Evolutionary conservation across 2,113 vertebrate species (phyloP), one percentile per base, ranked within the genome.

Genomic region (Redunca redunca): DNA sequence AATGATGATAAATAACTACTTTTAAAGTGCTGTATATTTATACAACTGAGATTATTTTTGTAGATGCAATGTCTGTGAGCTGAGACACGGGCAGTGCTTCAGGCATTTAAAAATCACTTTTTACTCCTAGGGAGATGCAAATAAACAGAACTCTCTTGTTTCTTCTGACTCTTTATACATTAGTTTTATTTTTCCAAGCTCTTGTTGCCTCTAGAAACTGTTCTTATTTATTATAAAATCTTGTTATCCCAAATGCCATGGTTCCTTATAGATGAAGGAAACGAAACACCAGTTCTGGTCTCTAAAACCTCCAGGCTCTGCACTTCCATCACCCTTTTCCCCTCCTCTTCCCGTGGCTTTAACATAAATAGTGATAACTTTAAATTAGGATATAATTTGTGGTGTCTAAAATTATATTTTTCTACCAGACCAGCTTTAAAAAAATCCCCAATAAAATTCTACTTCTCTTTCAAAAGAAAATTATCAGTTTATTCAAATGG

Each of bases 151-250:
- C 96, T 90, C 53, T 98, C 81, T 95, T 83, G 16, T 97, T 94
- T 97, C 46, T 57, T 95, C 52, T 90, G 91, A 88, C 80, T 97
- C 92, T 97, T 92, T 91, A 95, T 57, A 95, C 25, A 67, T 83
- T 84, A 96, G 94, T 97, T 96, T n/a, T 97, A 50, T 98, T 98
- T 98, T 98, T 95, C 93, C 98, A 98, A 98, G 97, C 88, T 97
- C 71, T 55, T 97, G 74, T 96, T 90, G 95, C 97, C 93, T 97
- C 81, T 98, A 95, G 86, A 88, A 98, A 96, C 28, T 97, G 89
- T 97, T 94, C 91, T 97, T 99, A 99, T 99, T 99, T 99, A 99
- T 99, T 99, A 97, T 98, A 97, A 98, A 96, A 88, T 97, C 36
- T 93, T 98, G 96, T 97, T 98, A 90, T 89, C 96, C 93, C 96